Base-by-base conservation (phyloP, 2,888 invertebrate genomes). In the Lepidochrysops patricia region DNA sequence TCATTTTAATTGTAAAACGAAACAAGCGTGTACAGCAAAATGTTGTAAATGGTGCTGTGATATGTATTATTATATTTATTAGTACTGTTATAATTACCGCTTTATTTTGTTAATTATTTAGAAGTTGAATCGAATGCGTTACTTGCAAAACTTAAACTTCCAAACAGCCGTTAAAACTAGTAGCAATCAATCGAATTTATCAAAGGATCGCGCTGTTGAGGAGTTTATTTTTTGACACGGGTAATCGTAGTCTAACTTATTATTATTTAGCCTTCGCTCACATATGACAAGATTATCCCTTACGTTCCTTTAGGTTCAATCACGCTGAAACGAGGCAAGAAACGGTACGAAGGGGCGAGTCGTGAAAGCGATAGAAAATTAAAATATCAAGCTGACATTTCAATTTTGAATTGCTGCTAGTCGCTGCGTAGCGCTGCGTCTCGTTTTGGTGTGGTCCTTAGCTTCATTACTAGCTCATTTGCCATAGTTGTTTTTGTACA, bases 41-140 rank as follows among this genome's bases (percentile, higher is more conserved):
- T 72, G 75, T 74, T 79, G 77, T 77, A 74, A 75, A 72, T 74
- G 76, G 77, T 76, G 76, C 83, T 83, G 80, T 83, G 80, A 81
- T 83, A 81, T 79, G 77, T 80, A 77, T 77, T 79, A 72, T 77
- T 77, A 72, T 75, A 79, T 72, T 75, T 69, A 75, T 71, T 74
- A 71, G 72, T 72, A 61, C 23, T 32, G 12, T 54, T 26, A 52
- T 52, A 52, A 6, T 15, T 32, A 54, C 3, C 9, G 54, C 54
- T 54, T 54, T 54, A 15, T 54, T 54, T 54, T 54, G 29, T 54
- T 54, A 15, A 29, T 54, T 54, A 29, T 54, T 49, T 54, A 54
- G 54, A 54, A 32, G 32, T 54, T 54, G 54, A 19, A 29, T 32
- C 32, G 15, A 32, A 54, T 54, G 54, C 54, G 1, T 29, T 29